phyloP scores from a whole-genome alignment of 2,888 invertebrate species.

The Capitulum mitella region DNA sequence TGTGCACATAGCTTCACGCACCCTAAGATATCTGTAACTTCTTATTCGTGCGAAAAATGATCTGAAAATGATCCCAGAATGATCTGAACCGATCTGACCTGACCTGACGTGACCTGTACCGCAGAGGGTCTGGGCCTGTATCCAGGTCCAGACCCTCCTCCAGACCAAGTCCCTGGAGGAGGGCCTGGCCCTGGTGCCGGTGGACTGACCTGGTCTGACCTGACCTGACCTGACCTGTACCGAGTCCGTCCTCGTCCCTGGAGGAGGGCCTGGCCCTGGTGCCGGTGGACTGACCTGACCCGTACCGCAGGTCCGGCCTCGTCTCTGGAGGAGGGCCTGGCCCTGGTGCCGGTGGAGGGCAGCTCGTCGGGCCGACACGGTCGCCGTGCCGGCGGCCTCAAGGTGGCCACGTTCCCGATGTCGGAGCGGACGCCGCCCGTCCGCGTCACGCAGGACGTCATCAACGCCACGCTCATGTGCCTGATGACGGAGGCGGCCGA shows the following conservation, averaged over 20 bases:
- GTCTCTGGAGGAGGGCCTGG: not conserved
- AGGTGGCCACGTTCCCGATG: not conserved
- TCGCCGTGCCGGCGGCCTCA: conserved; percentile 11
- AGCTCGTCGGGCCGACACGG: not conserved
- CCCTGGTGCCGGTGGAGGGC: not conserved
- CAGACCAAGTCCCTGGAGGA: not conserved
- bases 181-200: not conserved
- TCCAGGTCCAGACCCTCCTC: no score
- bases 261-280: not conserved
- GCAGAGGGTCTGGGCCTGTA: no score
- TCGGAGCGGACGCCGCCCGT: not conserved
- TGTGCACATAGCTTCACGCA: no score
- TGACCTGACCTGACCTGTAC: no score
- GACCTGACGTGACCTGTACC: no score
- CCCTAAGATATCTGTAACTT: no score
- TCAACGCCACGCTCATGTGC: conserved; percentile 93
- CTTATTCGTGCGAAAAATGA: no score
- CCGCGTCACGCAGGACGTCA: conserved; percentile 78
- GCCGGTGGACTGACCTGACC: not conserved
- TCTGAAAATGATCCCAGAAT: no score
- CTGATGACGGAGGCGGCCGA: conserved; percentile 85
- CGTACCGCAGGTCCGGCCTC: not conserved
- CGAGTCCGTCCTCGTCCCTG: no score
- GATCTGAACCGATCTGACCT: no score
- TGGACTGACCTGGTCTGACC: no score